Percentiles rank a stretch among this genome's conserved stretches.
phyloP scores from a whole-genome alignment of 92 coral and sea anemone species.

The Parazoanthus atlanticus region DNA sequence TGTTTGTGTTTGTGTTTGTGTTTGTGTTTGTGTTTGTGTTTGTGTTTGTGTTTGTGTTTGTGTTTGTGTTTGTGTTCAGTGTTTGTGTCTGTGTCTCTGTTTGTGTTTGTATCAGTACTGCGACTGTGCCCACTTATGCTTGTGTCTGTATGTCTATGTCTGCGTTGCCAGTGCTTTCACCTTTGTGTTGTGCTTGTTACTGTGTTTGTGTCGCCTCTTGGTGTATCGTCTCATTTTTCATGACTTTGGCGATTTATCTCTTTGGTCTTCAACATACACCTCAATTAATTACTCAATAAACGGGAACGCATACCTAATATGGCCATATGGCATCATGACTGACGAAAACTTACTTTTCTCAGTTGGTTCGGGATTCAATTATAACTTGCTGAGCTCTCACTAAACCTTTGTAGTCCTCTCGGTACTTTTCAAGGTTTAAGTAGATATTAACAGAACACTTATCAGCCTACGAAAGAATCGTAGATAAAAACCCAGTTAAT shows the following conservation, averaged over 20 bases:
- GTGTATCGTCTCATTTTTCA: too few species aligned
- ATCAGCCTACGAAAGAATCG: background rate
- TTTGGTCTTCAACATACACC: too few species aligned
- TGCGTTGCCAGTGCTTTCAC: background rate
- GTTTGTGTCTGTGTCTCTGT: background rate
- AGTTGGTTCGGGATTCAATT: background rate
- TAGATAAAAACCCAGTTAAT: background rate
- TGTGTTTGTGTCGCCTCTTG: background rate
- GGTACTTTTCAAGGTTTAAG: background rate
- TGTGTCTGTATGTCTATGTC: background rate
- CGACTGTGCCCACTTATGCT: background rate
- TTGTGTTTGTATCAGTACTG: background rate
- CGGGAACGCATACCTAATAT: background rate
- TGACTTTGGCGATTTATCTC: too few species aligned
- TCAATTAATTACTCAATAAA: too few species aligned
- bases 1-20: background rate
- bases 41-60: background rate
- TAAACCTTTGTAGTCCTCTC: slow-evolving; percentile 2
- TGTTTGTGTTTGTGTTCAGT: background rate
- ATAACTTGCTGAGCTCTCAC: background rate
- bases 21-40: background rate
- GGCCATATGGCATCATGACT: background rate
- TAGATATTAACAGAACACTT: background rate
- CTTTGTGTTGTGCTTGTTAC: background rate
- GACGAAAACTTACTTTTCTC: background rate